Conservation (phyloP, 1,140 invertebrate genomes). For the Cyphomyrmex costatus region DNA sequence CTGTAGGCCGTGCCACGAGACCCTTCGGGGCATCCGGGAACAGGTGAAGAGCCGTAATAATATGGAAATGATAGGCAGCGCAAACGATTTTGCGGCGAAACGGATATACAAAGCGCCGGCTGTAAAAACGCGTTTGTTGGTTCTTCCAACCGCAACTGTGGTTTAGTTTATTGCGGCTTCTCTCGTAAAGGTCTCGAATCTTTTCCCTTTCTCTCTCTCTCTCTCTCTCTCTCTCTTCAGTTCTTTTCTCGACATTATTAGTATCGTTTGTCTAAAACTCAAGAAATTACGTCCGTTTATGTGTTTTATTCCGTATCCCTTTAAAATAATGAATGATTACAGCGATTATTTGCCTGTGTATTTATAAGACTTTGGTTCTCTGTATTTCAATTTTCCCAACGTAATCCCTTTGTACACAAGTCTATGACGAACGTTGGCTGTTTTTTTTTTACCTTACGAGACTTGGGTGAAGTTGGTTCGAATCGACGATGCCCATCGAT, state of each 20-base stretch:
- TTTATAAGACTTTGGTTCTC: background rate
- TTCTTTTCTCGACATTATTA: background rate
- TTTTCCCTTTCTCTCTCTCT: too few relatives aligned
- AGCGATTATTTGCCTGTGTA: background rate
- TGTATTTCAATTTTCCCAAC: background rate
- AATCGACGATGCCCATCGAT: slow-evolving; percentile 66
- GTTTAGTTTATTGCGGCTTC: slow-evolving; percentile 45
- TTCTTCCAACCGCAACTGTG: slow-evolving; percentile 63
- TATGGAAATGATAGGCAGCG: slow-evolving; percentile 73
- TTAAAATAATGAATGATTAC: background rate
- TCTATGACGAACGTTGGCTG: slow-evolving; percentile 1
- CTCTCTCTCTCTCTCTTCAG: too few relatives aligned
- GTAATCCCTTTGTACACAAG: background rate
- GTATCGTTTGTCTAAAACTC: background rate
- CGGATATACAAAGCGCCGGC: slow-evolving; percentile 57
- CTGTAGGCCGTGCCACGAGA: slow-evolving; percentile 56
- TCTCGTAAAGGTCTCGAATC: slow-evolving; percentile 1
- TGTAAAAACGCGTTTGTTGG: slow-evolving; percentile 67
- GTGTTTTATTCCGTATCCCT: background rate
- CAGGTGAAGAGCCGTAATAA: slow-evolving; percentile 75
- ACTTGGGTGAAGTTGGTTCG: background rate
- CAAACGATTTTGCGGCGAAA: slow-evolving; percentile 62
- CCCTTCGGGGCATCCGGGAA: slow-evolving; percentile 53
- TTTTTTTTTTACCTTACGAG: background rate
- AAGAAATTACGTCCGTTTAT: background rate